Conservation (phyloP, 2,888 invertebrate genomes). For the Ctenicera cuprea region DNA sequence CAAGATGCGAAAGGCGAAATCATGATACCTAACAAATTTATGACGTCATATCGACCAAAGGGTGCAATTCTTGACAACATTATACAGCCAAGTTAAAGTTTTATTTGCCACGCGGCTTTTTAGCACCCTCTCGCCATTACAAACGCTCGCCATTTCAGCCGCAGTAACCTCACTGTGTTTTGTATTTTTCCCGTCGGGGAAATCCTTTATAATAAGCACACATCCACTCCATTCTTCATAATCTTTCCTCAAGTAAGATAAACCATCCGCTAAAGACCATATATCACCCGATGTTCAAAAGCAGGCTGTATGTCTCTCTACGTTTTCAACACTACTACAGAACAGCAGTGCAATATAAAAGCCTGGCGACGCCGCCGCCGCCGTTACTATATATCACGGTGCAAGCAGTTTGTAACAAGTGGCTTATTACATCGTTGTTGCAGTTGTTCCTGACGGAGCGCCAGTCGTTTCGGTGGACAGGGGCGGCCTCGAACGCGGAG, state of each 20-base stretch:
- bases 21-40: slow-evolving; percentile 17
- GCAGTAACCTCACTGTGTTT: slow-evolving; percentile 11
- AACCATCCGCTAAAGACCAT: slow-evolving; percentile 30
- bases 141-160: not conserved
- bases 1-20: not conserved
- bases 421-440: slow-evolving; percentile 58
- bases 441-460: slow-evolving; percentile 77
- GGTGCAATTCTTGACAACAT: slow-evolving; percentile 12
- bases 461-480: slow-evolving; percentile 77
- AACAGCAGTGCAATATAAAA: slow-evolving; percentile 34
- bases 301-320: slow-evolving; percentile 28
- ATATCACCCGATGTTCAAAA: slow-evolving; percentile 39
- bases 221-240: slow-evolving; percentile 29
- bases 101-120: not conserved
- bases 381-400: slow-evolving; percentile 21
- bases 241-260: slow-evolving; percentile 36
- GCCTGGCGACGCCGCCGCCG: slow-evolving; percentile 8
- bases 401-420: slow-evolving; percentile 40
- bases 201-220: slow-evolving; percentile 27
- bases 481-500: slow-evolving; percentile 76
- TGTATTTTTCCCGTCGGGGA: slow-evolving; percentile 24
- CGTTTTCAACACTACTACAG: slow-evolving; percentile 29
- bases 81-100: slow-evolving; percentile 13
- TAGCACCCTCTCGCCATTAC: not conserved
- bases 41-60: slow-evolving; percentile 16